phyloP scores from a whole-genome alignment of 2,797 vertebrate species.

The Sus cebifrons region DNA sequence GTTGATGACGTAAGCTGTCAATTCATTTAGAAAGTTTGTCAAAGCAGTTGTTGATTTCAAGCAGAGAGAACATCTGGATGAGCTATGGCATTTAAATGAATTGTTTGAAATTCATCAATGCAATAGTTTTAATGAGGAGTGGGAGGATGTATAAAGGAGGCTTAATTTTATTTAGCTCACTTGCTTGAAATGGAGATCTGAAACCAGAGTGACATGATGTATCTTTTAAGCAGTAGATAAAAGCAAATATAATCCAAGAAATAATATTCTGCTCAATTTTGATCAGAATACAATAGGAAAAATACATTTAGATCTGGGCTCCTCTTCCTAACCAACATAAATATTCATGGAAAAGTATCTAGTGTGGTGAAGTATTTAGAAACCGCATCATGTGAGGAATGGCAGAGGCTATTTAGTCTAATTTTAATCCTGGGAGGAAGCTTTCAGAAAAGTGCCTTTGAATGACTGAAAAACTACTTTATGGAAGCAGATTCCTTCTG shows the following conservation, averaged over 20 bases:
- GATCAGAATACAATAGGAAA: conserved; percentile 37
- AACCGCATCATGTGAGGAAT: background rate
- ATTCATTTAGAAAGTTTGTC: conserved; percentile 41
- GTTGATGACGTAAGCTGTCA: background rate
- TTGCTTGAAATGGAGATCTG: conserved; percentile 61
- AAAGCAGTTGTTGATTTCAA: conserved; percentile 28
- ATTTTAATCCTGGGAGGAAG: conserved; percentile 18
- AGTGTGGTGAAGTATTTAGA: background rate
- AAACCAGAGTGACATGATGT: background rate
- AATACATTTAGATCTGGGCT: background rate
- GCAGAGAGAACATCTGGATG: conserved; percentile 23
- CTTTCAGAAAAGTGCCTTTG: background rate
- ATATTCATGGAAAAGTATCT: background rate
- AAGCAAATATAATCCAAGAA: conserved; percentile 9
- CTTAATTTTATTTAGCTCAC: conserved; percentile 29
- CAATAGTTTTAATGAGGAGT: conserved; percentile 28
- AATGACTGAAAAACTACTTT: background rate
- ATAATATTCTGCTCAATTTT: conserved; percentile 47
- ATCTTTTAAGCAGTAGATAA: conserved; percentile 45
- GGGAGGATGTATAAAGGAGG: background rate
- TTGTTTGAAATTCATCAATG: conserved; percentile 65
- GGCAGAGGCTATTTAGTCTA: background rate
- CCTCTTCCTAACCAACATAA: conserved; percentile 30
- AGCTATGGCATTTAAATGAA: conserved; percentile 52
- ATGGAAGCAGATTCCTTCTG: background rate